Conservation (phyloP, 2,113 vertebrate genomes). For the Ammodramus savannarum region DNA sequence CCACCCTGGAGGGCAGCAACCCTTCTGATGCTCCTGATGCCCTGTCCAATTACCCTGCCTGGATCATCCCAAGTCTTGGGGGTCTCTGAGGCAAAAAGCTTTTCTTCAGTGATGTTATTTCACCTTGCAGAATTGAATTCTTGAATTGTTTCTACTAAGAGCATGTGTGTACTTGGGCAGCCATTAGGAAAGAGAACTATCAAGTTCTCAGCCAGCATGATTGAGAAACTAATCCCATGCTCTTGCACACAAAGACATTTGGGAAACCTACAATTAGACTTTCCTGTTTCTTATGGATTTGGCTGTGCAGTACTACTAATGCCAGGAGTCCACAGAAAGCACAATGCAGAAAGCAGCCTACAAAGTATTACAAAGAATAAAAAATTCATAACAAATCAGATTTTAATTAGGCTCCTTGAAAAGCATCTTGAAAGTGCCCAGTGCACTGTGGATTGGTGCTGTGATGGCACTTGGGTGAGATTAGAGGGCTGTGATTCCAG, state of each 20-base stretch:
- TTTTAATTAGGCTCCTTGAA: not conserved
- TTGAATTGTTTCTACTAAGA: not conserved
- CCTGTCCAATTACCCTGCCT: not conserved
- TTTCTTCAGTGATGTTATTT: not conserved
- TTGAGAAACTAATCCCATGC: not conserved
- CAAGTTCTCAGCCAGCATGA: not conserved
- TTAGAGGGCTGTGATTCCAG: not conserved
- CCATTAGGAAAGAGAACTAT: not conserved
- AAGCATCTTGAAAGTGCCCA: not conserved
- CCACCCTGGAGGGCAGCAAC: accelerated
- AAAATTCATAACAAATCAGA: not conserved
- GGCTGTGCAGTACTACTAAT: not conserved
- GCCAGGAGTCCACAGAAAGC: not conserved
- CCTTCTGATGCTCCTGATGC: not conserved
- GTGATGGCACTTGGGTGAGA: not conserved
- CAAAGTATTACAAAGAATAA: not conserved
- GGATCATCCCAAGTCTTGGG: not conserved
- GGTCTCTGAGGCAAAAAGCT: not conserved
- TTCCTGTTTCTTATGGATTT: not conserved
- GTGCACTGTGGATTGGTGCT: not conserved
- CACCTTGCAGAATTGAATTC: not conserved
- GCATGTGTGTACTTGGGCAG: not conserved
- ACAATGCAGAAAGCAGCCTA: not conserved
- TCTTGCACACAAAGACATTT: not conserved
- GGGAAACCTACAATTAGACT: not conserved